Base-by-base conservation (phyloP, 2,113 vertebrate genomes). In the Monopterus albus region DNA sequence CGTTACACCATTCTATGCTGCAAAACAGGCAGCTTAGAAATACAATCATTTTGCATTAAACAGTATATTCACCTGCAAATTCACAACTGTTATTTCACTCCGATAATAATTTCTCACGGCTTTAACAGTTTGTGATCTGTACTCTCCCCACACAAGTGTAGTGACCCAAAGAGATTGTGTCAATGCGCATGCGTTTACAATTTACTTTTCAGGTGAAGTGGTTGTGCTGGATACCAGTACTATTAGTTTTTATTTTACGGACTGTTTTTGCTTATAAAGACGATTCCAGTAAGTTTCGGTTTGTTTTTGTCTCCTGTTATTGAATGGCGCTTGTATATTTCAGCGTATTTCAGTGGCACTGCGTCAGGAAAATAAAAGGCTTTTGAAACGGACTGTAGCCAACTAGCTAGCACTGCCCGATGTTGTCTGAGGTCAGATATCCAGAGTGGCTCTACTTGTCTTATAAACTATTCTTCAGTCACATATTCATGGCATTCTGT, bases 261-360 rank as follows among this genome's bases (percentile, higher is more conserved):
- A 63, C 60, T 60, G 84, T 82, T 90, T 81, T 91, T 88, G 71
- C 64, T 26, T 58, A 29, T 55, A 57, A 69, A 79, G 78, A 79
- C 53, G 80, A 88, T 78, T 89, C 83, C 60, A 80, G 88, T 91
- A 65, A 86, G 87, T 70, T 40, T 2, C 0, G 2, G 0, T 2
- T 23, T 2, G 17, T 45, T 5, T 42, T 15, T 23, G 3, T 17
- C 2, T 18, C 2, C 1, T 28, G 2, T 55, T 3, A 7, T 3
- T 2, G 6, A 52, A 2, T 7, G 1, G 2, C 7, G n/a, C 5
- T 2, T 2, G 2, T 42, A 7, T 31, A 10, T 23, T 10, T 3
- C 1, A 21, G 25, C 5, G 9, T 14, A 6, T 31, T 31, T n/a
- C n/a, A 4, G 20, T 14, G 6, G 0, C 8, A 1, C 17, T 21